Evolutionary conservation across 1,140 invertebrate genomes (phyloP).

Genomic region (Pseudomyrmex dendroicus): DNA sequence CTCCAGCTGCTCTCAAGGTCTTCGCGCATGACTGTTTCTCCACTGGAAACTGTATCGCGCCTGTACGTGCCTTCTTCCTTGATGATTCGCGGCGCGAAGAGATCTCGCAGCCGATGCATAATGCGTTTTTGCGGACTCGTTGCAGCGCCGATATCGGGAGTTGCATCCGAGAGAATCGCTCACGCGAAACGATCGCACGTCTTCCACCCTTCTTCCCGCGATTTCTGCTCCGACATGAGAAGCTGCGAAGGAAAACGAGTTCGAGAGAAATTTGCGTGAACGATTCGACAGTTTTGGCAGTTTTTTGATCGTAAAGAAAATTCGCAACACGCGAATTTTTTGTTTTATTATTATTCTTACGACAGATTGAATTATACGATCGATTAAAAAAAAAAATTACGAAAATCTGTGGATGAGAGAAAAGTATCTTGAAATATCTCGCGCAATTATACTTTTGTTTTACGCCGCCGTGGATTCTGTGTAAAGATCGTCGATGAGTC

Average conservation of each 20-base stretch:
- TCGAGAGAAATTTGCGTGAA: too few relatives aligned
- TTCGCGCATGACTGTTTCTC: constrained; percentile 31
- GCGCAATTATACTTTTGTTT: too few relatives aligned
- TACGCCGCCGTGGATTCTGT: neutral
- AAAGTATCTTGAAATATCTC: neutral
- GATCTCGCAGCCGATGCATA: constrained; percentile 33
- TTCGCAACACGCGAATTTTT: too few relatives aligned
- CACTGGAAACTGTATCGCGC: constrained; percentile 44
- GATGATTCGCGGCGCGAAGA: constrained; percentile 19
- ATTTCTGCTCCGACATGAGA: too few relatives aligned
- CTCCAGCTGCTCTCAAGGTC: constrained; percentile 51
- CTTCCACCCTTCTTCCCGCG: neutral
- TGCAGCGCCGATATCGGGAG: constrained; percentile 26
- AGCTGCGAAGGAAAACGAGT: too few relatives aligned
- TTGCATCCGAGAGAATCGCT: constrained; percentile 49
- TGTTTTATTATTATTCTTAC: too few relatives aligned
- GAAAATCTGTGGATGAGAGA: neutral
- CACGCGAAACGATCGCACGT: constrained; percentile 51
- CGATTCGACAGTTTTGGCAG: too few relatives aligned
- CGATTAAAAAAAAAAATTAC: neutral
- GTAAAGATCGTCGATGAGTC: neutral
- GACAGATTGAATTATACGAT: too few relatives aligned
- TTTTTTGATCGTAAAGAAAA: too few relatives aligned
- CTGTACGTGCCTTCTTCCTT: too few relatives aligned
- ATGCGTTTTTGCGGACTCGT: constrained; percentile 43